Evolutionary conservation across 2,888 invertebrate genomes (phyloP), one percentile per base, ranked within the genome.

Genomic region (Sipha maydis): DNA sequence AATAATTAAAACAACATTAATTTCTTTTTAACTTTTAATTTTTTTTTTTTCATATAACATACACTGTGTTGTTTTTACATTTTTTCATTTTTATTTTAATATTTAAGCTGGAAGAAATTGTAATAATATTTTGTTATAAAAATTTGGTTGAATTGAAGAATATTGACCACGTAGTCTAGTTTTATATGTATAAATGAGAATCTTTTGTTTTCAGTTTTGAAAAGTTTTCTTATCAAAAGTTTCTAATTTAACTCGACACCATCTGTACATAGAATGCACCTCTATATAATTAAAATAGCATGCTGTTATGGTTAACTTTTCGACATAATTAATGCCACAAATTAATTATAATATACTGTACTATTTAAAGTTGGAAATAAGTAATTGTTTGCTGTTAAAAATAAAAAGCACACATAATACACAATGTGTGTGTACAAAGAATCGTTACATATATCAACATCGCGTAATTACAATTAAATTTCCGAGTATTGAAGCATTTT

Each of bases 211-310:
- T 21, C 17, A 54, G 8, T 34, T 73, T 73, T 31, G 61, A 54
- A 86, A 86, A 73, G 73, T 86, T 80, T 86, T 73, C 73, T 73
- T 86, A 86, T 73, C 80, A 80, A 80, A 80, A 86, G 79, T 86
- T 86, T 21, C 48, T 17, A 80, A 80, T 80, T 86, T 25, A 71
- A 80, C 73, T 80, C 31, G 61, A 85, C 76, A 85, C 84, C 61
- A 67, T 85, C 28, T 67, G 28, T 84, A 83, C 48, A 77, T 34
- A 85, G 25, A 25, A 85, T 25, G 5, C 25, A 80, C 80, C 80
- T 56, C 34, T 14, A n/a, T 80, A 61, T 80, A 86, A 86, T 86
- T 86, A 86, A 80, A 86, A 86, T 28, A 38, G 38, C 71, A 80
- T 61, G 73, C 78, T 71, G 78, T 85, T 85, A 79, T 34, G 79